phyloP scores from a whole-genome alignment of 2,113 vertebrate genomes.

The Bolborhynchus lineola region DNA sequence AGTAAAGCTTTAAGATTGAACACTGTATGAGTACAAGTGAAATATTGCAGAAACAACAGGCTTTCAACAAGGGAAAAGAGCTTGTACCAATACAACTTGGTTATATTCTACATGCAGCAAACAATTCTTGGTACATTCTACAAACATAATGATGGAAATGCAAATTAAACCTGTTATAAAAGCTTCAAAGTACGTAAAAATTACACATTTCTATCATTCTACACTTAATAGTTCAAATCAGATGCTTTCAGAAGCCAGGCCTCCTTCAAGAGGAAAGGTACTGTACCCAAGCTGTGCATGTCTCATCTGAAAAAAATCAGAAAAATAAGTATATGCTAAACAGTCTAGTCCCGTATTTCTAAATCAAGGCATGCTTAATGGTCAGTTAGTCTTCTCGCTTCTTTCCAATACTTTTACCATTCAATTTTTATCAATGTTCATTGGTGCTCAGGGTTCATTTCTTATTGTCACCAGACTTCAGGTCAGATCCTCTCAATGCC shows the following conservation, averaged over 20 bases:
- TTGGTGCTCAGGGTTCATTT: neutral
- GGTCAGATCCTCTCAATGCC: neutral
- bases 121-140: neutral
- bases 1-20: neutral
- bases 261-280: neutral
- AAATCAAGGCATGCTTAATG: neutral
- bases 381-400: neutral
- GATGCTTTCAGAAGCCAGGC: neutral
- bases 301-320: neutral
- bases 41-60: neutral
- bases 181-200: neutral
- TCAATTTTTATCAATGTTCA: neutral
- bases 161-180: neutral
- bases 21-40: neutral
- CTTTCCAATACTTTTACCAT: neutral
- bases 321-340: neutral
- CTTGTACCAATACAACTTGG: neutral
- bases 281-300: neutral
- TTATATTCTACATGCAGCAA: neutral
- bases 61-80: neutral
- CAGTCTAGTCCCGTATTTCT: neutral
- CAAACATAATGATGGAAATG: neutral
- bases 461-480: neutral
- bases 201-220: neutral
- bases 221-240: neutral